Conservation (phyloP, 2,113 vertebrate genomes). For the Aspidoscelis tigris region DNA sequence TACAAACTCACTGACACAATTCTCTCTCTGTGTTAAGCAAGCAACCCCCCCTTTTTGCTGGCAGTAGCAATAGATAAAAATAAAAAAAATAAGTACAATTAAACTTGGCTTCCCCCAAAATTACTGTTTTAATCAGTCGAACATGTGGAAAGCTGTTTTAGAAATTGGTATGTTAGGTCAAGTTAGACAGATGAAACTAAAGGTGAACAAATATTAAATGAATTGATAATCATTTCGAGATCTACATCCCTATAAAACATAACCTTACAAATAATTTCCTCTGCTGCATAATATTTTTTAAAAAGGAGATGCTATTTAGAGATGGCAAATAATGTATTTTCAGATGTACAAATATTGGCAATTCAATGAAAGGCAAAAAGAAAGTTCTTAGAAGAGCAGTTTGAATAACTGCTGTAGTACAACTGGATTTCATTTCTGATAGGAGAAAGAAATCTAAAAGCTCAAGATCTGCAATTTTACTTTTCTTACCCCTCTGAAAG, state of each 20-base stretch:
- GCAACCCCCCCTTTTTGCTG: constrained; percentile 40
- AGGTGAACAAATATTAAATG: constrained; percentile 66
- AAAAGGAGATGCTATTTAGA: constrained; percentile 63
- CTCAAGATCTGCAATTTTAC: constrained; percentile 16
- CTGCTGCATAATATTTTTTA: constrained; percentile 74
- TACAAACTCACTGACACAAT: not conserved
- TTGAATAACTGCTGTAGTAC: constrained; percentile 74
- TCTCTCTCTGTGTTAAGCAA: not conserved
- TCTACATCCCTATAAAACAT: constrained; percentile 71
- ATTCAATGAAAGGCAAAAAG: constrained; percentile 66
- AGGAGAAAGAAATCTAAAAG: constrained; percentile 66
- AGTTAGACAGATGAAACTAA: constrained; percentile 55
- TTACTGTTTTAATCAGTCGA: constrained; percentile 62
- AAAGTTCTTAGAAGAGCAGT: constrained; percentile 62
- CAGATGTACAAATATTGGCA: constrained; percentile 70
- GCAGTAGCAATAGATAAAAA: constrained; percentile 38
- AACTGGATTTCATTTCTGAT: constrained; percentile 65
- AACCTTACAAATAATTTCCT: constrained; percentile 68
- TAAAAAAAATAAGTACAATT: constrained; percentile 58
- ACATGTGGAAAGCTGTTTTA: constrained; percentile 44
- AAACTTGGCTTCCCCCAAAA: constrained; percentile 61
- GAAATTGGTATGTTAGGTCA: constrained; percentile 54
- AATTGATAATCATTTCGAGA: constrained; percentile 74
- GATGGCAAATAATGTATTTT: constrained; percentile 64
- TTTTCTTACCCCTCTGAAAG: too few relatives aligned